Conservation (phyloP, 2,113 vertebrate species). For the Cyprinodon brontotheroides region DNA sequence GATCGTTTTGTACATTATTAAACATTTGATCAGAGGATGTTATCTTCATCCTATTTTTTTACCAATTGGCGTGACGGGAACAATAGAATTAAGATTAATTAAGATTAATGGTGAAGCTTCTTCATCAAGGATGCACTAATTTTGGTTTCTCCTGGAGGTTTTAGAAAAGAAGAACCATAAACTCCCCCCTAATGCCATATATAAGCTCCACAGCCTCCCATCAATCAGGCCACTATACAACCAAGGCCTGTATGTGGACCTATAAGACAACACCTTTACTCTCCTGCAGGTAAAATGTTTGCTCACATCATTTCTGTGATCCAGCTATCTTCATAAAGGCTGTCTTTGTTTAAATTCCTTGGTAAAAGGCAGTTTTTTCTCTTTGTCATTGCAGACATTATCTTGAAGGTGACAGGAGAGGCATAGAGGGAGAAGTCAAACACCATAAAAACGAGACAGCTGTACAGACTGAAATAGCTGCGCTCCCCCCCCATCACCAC, state of each 20-base stretch:
- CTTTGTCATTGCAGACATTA: neutral
- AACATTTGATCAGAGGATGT: neutral
- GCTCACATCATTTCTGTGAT: neutral
- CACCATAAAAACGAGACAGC: conserved; percentile 71
- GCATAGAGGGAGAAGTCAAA: conserved; percentile 44
- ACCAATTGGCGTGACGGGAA: neutral
- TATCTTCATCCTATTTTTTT: neutral
- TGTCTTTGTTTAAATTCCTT: neutral
- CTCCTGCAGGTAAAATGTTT: neutral
- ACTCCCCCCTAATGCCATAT: conserved; percentile 72
- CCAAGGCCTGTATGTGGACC: conserved; percentile 45
- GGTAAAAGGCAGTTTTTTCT: neutral
- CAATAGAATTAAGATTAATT: conserved; percentile 21
- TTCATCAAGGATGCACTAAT: conserved; percentile 58
- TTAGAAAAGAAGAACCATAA: conserved; percentile 40
- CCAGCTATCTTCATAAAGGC: neutral
- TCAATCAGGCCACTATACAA: conserved; percentile 62
- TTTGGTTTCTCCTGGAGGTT: conserved; percentile 42
- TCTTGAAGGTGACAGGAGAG: conserved; percentile 52
- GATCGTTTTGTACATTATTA: neutral
- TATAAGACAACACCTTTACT: conserved; percentile 15
- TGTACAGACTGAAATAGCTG: conserved; percentile 73
- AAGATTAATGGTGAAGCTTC: conserved; percentile 40
- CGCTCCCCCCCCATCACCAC: conserved; percentile 7
- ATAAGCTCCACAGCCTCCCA: conserved; percentile 62